These are phyloP conservation scores for Melopsittacus undulatus DNA, from an alignment of 2,797 vertebrate genomes.

Conservation along the genomic window DNA sequence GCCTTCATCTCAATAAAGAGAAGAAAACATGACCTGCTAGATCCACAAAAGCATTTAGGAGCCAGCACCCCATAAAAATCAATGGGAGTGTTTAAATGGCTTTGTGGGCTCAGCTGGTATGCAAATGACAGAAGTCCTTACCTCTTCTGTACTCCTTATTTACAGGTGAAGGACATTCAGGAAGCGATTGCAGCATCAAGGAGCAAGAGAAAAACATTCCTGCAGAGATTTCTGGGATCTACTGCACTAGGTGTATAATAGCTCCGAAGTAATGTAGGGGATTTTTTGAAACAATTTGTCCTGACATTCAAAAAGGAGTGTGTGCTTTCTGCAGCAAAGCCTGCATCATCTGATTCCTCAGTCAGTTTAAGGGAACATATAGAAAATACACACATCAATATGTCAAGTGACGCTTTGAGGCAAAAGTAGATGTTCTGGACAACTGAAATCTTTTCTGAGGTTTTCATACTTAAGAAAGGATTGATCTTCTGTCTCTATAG, in stretches of 20 bases:
- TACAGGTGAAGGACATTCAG: background rate
- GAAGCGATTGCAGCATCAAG: background rate
- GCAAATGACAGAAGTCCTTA: background rate
- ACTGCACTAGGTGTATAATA: background rate
- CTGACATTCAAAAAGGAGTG: background rate
- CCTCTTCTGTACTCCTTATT: background rate
- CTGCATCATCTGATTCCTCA: background rate
- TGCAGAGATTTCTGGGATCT: background rate
- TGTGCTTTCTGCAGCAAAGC: background rate
- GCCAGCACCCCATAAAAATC: background rate
- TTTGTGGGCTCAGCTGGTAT: background rate
- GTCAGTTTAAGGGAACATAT: background rate
- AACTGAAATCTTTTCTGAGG: background rate
- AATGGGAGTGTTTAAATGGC: background rate
- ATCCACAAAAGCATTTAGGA: background rate
- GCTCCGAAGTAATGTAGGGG: background rate
- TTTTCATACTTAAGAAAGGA: constrained; percentile 5
- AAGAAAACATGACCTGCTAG: background rate
- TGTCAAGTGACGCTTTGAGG: background rate
- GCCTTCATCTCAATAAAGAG: background rate
- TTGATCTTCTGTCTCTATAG: background rate
- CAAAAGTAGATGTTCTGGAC: constrained; percentile 4
- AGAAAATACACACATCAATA: constrained; percentile 17
- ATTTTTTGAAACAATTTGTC: background rate
- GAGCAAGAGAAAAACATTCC: background rate